Percentiles rank a stretch among this genome's conserved stretches.
Evolutionary conservation across 1,140 invertebrate genomes (phyloP).

Genomic region (Zophobas morio): DNA sequence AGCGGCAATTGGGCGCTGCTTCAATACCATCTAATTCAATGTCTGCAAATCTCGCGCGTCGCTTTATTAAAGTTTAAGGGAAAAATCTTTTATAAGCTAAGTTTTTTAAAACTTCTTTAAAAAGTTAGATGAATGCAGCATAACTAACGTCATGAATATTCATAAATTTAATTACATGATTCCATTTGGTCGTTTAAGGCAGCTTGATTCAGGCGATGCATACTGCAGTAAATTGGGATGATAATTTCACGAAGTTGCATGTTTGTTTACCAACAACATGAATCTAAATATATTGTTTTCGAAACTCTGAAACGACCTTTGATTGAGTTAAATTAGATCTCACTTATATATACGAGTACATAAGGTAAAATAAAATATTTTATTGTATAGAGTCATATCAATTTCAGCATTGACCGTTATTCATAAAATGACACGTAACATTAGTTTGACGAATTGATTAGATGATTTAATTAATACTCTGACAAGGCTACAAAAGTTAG

Average conservation of each 20-base stretch:
- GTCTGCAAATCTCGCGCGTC: conserved; percentile 53
- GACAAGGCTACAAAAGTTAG: too few relatives aligned
- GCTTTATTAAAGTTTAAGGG: conserved; percentile 57
- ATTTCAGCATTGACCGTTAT: too few relatives aligned
- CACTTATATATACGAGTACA: too few relatives aligned
- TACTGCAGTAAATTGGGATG: conserved; percentile 8
- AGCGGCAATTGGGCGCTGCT: conserved; percentile 53
- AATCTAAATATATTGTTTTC: neutral
- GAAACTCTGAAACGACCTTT: neutral
- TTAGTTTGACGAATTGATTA: too few relatives aligned
- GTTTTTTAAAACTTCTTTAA: conserved; percentile 55
- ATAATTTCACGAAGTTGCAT: conserved; percentile 20
- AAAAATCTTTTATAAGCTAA: conserved; percentile 56
- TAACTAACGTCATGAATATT: conserved; percentile 57
- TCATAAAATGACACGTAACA: too few relatives aligned
- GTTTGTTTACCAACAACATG: conserved; percentile 13
- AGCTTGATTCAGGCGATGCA: conserved; percentile 17
- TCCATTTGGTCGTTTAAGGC: conserved; percentile 43
- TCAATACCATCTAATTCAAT: conserved; percentile 58
- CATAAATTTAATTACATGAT: conserved; percentile 51
- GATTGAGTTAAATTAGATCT: neutral
- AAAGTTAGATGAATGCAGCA: conserved; percentile 56
- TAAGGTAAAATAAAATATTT: too few relatives aligned
- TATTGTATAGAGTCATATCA: too few relatives aligned
- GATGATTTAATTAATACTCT: too few relatives aligned